Evolutionary conservation across 2,888 invertebrate species (phyloP), one percentile per base, ranked within the genome.

Genomic region (Ornithoptera alexandrae): DNA sequence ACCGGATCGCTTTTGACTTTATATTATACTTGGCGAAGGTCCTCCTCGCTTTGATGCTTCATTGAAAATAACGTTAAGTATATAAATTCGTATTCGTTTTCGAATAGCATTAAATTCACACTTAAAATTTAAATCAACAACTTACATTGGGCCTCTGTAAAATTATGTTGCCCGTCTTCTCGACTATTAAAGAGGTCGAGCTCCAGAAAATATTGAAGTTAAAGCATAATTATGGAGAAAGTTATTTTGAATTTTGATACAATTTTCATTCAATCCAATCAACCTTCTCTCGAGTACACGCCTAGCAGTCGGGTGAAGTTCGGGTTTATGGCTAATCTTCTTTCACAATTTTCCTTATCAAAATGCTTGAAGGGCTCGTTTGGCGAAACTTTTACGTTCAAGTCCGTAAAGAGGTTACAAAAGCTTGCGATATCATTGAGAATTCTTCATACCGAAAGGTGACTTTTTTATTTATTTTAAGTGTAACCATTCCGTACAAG

Each of bases 341-440:
- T 36, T 67, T 67, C 67, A 56, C 61, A 67, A 67, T 67, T 62
- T 67, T 67, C 67, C 67, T 67, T 62, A 67, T 67, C 67, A 67
- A 62, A 67, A 62, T 56, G 62, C 62, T 67, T 56, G 42, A 62
- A 67, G 67, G 42, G 67, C 62, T 67, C 67, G 24, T 67, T 67
- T 62, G 42, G 56, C 15, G 22, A 67, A 67, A 67, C 56, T 67
- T 67, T 67, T 62, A 62, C 62, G 42, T 56, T 42, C 53, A 57
- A 62, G 67, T 67, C 61, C 61, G 61, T 61, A 53, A 62, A 67
- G 58, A 65, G 67, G 30, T 67, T 62, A 56, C 61, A 20, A 67
- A 66, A 67, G 56, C 61, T 67, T 57, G 62, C 62, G 62, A 67
- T 67, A 53, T 67, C 53, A 62, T 67, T 61, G 67, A 57, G 67